Evolutionary conservation across 2,888 invertebrate genomes (phyloP).

Genomic region (Apamea crenata): DNA sequence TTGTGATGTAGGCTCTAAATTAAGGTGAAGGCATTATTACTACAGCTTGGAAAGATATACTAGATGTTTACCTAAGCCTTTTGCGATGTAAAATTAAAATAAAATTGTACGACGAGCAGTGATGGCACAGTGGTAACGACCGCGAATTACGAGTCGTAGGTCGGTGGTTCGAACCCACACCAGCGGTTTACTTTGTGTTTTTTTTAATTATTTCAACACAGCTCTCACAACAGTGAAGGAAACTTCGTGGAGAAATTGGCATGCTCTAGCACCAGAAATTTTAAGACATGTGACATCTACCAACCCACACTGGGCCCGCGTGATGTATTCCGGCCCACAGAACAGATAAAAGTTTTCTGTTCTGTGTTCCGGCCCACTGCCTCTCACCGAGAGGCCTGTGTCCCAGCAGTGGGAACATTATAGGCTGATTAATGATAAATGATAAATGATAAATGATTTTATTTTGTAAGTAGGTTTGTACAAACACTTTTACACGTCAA

Average conservation of each 20-base stretch:
- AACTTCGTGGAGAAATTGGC: background rate
- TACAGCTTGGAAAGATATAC: background rate
- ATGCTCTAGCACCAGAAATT: background rate
- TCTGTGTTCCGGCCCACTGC: background rate
- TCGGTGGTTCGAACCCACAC: background rate
- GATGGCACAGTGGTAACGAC: background rate
- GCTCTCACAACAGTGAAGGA: background rate
- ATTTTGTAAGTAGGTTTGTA: no score
- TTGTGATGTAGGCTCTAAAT: background rate
- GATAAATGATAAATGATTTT: no score
- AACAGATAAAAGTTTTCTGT: no score
- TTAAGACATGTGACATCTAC: background rate
- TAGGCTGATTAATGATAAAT: no score
- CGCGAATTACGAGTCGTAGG: background rate
- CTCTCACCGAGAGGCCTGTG: background rate
- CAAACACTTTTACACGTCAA: no score
- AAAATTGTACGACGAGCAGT: background rate
- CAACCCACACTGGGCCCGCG: background rate
- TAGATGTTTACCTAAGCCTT: background rate
- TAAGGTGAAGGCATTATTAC: constrained; percentile 24
- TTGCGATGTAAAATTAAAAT: background rate
- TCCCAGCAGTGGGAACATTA: background rate
- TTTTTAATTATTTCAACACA: background rate
- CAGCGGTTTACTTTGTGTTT: background rate
- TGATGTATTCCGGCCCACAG: background rate